phyloP scores from a whole-genome alignment of 2,113 vertebrate species.

The Paramormyrops kingsleyae region DNA sequence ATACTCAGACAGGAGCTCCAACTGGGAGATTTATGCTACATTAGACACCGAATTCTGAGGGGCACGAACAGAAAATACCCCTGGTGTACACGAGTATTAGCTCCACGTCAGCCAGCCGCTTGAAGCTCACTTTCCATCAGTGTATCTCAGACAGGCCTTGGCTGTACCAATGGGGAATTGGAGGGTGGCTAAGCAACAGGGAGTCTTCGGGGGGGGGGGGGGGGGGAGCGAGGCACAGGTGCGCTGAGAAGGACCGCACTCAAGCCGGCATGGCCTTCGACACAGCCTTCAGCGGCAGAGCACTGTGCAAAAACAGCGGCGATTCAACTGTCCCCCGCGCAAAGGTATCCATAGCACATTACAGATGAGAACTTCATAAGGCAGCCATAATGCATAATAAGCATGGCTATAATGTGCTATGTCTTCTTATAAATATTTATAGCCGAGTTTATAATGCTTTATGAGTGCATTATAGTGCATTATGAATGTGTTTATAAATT shows the following conservation, averaged over 20 bases:
- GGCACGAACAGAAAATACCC: not conserved
- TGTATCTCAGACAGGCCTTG: not conserved
- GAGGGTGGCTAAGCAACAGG: not conserved
- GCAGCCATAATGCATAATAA: no score
- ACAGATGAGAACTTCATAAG: no score
- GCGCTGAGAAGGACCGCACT: not conserved
- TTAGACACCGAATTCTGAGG: not conserved
- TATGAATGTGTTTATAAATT: no score
- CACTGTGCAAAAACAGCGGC: not conserved
- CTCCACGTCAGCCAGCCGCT: not conserved
- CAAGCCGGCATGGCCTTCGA: not conserved
- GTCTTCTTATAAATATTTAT: no score
- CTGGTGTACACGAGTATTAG: not conserved
- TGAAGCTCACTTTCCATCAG: not conserved
- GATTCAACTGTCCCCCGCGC: not conserved
- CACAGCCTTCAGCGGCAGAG: not conserved
- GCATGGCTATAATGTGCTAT: no score
- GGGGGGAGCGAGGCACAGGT: not conserved
- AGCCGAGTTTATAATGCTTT: no score
- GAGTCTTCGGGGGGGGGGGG: not conserved
- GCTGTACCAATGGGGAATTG: not conserved
- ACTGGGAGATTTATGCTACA: conserved; percentile 24
- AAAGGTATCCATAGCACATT: not conserved
- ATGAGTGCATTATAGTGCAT: no score
- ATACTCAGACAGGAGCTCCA: conserved; percentile 39